Base-by-base conservation (phyloP, 2,888 invertebrate species). In the Caenorhabditis wallacei region DNA sequence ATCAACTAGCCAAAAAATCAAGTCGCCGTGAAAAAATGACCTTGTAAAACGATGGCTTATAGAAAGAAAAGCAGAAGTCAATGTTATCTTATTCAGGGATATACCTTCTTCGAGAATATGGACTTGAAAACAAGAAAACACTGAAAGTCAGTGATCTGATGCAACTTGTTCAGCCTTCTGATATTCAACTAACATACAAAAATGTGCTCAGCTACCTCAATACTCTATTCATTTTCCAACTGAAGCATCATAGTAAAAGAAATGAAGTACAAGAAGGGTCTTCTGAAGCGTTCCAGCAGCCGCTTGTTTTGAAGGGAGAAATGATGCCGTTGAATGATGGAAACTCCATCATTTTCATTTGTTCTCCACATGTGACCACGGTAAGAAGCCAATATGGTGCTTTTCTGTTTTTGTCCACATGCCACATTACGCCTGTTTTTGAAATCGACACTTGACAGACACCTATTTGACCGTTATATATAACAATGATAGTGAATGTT, bases 131-230 rank as follows among this genome's bases (percentile, higher is more conserved):
- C 63, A 87, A 87, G 59, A 87, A 89, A 46, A 86, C 87, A 30
- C 74, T 88, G 46, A 90, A 90, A 80, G 70, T 90, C 46, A 87
- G 88, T 26, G 90, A 90, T 79, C 54, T 90, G n/a, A 81, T 90
- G 26, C 88, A 88, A 61, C 63, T 90, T 16, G 79, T 90, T 1
- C 89, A 90, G 59, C 90, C 90, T 1, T 84, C 89, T 24, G 90
- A 90, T 72, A 88, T 90, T 37, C 88, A 90, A 85, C 57, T 90
- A 61, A 90, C 89, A 7, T 90, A 89, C 84, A 90, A 90, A 75
- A 88, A 86, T 64, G 88, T 90, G n/a, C 56, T 85, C 8, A 80
- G 86, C 16, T 90, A 89, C 59, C 72, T 90, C 53, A 90, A 90
- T 69, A 88, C 89, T n/a, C 57, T 90, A 22, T 90, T 89, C 86